Conservation (phyloP, 1,140 invertebrate species). For the Pseudomyrmex concolor region DNA sequence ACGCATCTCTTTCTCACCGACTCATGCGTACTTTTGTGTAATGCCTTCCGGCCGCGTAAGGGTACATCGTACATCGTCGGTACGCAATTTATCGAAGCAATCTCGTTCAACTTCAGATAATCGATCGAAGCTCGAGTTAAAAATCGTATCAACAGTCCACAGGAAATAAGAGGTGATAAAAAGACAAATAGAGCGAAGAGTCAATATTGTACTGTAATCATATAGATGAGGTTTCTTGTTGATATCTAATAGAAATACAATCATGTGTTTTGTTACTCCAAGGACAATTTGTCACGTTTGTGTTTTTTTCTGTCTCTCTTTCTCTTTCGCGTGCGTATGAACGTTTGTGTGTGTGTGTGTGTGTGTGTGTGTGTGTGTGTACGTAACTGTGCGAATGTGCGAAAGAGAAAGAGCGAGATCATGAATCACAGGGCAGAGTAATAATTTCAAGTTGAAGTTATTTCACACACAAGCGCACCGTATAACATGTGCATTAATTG, state of each 20-base stretch:
- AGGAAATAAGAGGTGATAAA: not conserved
- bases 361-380: too few relatives aligned
- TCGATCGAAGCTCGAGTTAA: too few relatives aligned
- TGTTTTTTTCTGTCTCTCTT: not conserved
- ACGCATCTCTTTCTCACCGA: constrained; percentile 3
- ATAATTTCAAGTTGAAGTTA: too few relatives aligned
- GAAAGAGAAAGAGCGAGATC: not conserved
- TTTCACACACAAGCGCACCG: too few relatives aligned
- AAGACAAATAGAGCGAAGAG: constrained; percentile 17
- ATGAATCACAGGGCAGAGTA: too few relatives aligned
- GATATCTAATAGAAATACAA: constrained; percentile 13
- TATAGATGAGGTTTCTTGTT: constrained; percentile 17
- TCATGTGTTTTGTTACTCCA: constrained; percentile 24
- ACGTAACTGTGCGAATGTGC: too few relatives aligned
- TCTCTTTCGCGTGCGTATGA: too few relatives aligned
- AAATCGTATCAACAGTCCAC: too few relatives aligned
- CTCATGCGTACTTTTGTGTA: constrained; percentile 6
- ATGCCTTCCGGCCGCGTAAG: constrained; percentile 38
- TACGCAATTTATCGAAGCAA: constrained; percentile 40
- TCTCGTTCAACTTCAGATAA: too few relatives aligned
- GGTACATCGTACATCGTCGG: constrained; percentile 17
- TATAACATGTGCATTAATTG: too few relatives aligned
- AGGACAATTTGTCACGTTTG: constrained; percentile 41
- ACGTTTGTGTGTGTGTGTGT: too few relatives aligned
- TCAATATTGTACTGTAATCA: not conserved